These are phyloP conservation scores for Pherbina coryleti DNA, from an alignment of 2,888 invertebrate genomes.

Conservation along the genomic window DNA sequence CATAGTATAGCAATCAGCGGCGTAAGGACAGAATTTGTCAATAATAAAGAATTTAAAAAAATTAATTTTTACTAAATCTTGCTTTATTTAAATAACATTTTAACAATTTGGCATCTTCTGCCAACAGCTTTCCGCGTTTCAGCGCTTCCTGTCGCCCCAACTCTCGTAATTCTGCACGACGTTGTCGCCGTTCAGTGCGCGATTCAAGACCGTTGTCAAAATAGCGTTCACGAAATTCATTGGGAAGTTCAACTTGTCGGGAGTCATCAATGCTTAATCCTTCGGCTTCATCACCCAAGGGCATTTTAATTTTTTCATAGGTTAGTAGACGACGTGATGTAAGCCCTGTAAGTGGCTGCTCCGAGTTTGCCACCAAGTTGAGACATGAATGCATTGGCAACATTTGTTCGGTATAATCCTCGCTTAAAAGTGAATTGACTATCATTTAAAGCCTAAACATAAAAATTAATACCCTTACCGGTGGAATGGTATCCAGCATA, in stretches of 20 bases:
- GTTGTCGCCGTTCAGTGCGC: constrained; percentile 74
- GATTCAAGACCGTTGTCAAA: constrained; percentile 78
- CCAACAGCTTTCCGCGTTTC: constrained; percentile 61
- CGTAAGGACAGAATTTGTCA: neutral
- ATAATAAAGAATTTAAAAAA: neutral
- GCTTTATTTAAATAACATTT: constrained; percentile 61
- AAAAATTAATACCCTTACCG: constrained; percentile 71
- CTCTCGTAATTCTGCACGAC: constrained; percentile 69
- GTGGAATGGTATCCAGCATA: constrained; percentile 95
- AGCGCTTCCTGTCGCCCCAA: constrained; percentile 64
- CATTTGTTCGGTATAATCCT: constrained; percentile 78
- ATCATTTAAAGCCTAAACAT: neutral
- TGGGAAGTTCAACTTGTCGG: constrained; percentile 66
- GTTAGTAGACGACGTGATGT: constrained; percentile 88
- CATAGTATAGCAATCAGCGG: too few species aligned
- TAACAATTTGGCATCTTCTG: constrained; percentile 53
- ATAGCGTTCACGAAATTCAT: constrained; percentile 73
- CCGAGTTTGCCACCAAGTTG: constrained; percentile 83
- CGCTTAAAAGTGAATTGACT: constrained; percentile 69
- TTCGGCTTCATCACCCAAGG: constrained; percentile 56
- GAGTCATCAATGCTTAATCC: neutral
- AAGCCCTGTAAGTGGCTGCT: constrained; percentile 86
- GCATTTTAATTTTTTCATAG: constrained; percentile 81
- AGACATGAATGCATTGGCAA: constrained; percentile 88
- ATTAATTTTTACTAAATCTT: constrained; percentile 50